These are phyloP conservation scores for Lordiphosa mommai DNA, from an alignment of 1,140 invertebrate species.

Conservation along the genomic window DNA sequence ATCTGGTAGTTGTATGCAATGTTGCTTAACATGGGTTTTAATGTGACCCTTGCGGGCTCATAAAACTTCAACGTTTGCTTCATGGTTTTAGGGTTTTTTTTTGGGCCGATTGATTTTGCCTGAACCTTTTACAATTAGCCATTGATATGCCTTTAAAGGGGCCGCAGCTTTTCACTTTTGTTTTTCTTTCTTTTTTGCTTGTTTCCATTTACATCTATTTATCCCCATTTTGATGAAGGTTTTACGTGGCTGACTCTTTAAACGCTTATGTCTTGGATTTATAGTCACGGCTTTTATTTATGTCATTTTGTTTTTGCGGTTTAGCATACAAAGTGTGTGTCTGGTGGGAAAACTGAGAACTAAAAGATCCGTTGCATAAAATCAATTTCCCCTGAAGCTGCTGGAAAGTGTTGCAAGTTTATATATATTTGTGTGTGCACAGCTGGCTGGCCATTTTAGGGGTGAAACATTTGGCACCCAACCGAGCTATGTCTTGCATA, in stretches of 20 bases:
- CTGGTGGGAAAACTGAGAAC: background rate
- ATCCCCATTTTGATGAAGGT: background rate
- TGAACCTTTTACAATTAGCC: background rate
- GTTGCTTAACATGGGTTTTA: slow-evolving; percentile 71
- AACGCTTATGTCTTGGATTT: slow-evolving; percentile 70
- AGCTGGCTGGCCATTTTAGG: slow-evolving; percentile 17
- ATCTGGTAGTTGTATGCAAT: slow-evolving; percentile 25
- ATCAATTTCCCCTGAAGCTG: slow-evolving; percentile 63
- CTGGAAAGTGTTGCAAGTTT: slow-evolving; percentile 73
- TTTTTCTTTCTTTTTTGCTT: too few relatives aligned
- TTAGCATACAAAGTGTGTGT: slow-evolving; percentile 52
- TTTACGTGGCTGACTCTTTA: slow-evolving; percentile 52
- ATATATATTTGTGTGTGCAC: slow-evolving; percentile 20
- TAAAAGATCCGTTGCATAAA: slow-evolving; percentile 57
- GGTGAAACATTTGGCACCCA: slow-evolving; percentile 64
- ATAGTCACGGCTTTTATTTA: slow-evolving; percentile 76
- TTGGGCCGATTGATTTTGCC: background rate
- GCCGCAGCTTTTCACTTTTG: too few relatives aligned
- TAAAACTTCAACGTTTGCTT: slow-evolving; percentile 57
- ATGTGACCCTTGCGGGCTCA: slow-evolving; percentile 76
- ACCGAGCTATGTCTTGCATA: slow-evolving; percentile 66
- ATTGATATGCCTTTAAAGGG: too few relatives aligned
- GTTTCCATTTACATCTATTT: background rate
- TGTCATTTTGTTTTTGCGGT: slow-evolving; percentile 60
- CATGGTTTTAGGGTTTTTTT: slow-evolving; percentile 27